A percentile compares a stretch with the other conserved stretches of the same genome.
phyloP scores from a whole-genome alignment of 2,797 vertebrate genomes.

The Etheostoma nigrum region DNA sequence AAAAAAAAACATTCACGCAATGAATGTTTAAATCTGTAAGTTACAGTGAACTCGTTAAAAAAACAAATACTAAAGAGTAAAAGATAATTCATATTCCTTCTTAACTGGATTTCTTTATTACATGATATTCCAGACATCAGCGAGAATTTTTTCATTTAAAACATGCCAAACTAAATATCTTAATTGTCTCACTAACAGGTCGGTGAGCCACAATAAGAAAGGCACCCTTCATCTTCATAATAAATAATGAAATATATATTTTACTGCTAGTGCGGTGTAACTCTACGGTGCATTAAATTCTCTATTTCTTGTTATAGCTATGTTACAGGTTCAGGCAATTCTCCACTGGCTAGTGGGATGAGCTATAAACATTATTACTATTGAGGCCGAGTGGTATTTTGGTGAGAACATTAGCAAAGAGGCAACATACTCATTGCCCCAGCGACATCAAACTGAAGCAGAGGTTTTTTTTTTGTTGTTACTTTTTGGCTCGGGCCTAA shows the following conservation, averaged over 20 bases:
- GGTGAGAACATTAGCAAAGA: constrained; percentile 69
- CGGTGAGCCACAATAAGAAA: constrained; percentile 22
- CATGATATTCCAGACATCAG: constrained; percentile 11
- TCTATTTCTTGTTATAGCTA: constrained; percentile 73
- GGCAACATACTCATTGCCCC: constrained; percentile 57
- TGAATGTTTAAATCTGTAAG: constrained; percentile 7
- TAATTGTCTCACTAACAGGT: constrained; percentile 13
- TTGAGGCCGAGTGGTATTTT: constrained; percentile 66
- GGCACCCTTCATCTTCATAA: constrained; percentile 49
- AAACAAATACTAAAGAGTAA: background rate
- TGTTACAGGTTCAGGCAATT: constrained; percentile 66
- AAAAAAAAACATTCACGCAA: background rate
- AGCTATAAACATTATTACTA: constrained; percentile 74
- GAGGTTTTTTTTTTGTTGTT: constrained; percentile 4
- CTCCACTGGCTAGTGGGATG: constrained; percentile 66
- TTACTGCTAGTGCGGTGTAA: constrained; percentile 50
- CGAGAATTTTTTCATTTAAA: constrained; percentile 24
- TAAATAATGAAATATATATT: constrained; percentile 59
- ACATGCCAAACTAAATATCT: constrained; percentile 12
- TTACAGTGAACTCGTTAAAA: constrained; percentile 19
- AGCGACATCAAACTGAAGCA: constrained; percentile 44
- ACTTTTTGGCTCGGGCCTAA: constrained; percentile 33
- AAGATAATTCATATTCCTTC: constrained; percentile 17
- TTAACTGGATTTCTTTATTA: constrained; percentile 11
- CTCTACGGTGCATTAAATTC: constrained; percentile 68